Conservation (phyloP, 1,140 invertebrate genomes). For the Planococcus citri region DNA sequence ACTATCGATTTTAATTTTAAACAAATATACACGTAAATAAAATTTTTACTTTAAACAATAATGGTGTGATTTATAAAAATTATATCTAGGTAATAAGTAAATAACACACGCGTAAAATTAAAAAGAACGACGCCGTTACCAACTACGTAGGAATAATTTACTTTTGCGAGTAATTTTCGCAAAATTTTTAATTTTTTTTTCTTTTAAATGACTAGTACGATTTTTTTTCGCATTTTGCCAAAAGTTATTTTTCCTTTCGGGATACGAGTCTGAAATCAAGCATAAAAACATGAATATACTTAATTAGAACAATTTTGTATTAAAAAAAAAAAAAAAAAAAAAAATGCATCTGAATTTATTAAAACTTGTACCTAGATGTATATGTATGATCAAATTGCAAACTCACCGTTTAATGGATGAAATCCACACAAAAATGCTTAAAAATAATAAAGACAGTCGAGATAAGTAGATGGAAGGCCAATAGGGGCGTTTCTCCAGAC, state of each 20-base stretch:
- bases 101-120: not conserved
- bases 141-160: not conserved
- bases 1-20: not conserved
- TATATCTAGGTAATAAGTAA: not conserved
- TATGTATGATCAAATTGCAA: too few relatives aligned
- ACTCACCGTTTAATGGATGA: not conserved
- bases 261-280: not conserved
- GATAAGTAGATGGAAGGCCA: not conserved
- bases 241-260: not conserved
- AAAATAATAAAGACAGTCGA: not conserved
- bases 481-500: not conserved
- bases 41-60: not conserved
- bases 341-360: too few relatives aligned
- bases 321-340: too few relatives aligned
- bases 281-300: too few relatives aligned
- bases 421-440: not conserved
- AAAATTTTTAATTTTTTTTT: not conserved
- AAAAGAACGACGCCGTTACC: not conserved
- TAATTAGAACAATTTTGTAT: too few relatives aligned
- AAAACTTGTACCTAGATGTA: not conserved
- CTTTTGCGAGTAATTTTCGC: not conserved
- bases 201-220: not conserved
- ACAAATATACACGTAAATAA: not conserved
- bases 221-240: not conserved
- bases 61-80: not conserved